Evolutionary conservation across 2,888 invertebrate species (phyloP), one percentile per base, ranked within the genome.

Genomic region (Melanargia galathea): DNA sequence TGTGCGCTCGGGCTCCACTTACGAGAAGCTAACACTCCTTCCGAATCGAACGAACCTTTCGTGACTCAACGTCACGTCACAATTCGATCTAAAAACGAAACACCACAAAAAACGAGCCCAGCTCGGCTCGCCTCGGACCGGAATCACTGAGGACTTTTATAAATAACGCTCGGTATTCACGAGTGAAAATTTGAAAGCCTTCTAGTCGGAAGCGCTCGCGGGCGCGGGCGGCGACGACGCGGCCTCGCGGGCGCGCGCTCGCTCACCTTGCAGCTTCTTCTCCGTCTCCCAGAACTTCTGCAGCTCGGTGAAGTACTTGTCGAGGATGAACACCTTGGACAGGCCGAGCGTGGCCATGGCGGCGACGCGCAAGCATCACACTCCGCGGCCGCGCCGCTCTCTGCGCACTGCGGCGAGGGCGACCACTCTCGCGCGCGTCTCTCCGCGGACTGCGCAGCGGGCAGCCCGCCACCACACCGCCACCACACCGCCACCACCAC

Each of bases 281-380:
- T 98, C 98, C 70, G 97, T 97, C 92, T 97, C 97, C 97, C 97
- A 97, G 93, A 97, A 97, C 93, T 98, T 98, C 89, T 97, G 97
- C 90, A 98, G 93, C 92, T 98, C 98, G 75, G 97, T 97, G 92
- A 98, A 98, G 92, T 98, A 98, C 92, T 98, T 98, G 95, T 98
- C 98, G 94, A 98, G 94, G 89, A 98, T 98, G 94, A 97, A 98
- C 91, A 97, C 97, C 93, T 98, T 98, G 86, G 97, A 97, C 81
- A 97, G 95, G 93, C 97, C 97, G 93, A 97, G 94, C 91, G 97
- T 97, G 94, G 97, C 97, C 97, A 97, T 97, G 92, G 84, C 90
- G 82, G 85, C 84, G 86, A 84, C 81, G 78, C 79, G 90, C 87
- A 86, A 87, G 84, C 90, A 84, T 71, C 79, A 80, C 77, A 85